phyloP scores from a whole-genome alignment of 2,113 vertebrate genomes.

The Myiozetetes cayanensis region DNA sequence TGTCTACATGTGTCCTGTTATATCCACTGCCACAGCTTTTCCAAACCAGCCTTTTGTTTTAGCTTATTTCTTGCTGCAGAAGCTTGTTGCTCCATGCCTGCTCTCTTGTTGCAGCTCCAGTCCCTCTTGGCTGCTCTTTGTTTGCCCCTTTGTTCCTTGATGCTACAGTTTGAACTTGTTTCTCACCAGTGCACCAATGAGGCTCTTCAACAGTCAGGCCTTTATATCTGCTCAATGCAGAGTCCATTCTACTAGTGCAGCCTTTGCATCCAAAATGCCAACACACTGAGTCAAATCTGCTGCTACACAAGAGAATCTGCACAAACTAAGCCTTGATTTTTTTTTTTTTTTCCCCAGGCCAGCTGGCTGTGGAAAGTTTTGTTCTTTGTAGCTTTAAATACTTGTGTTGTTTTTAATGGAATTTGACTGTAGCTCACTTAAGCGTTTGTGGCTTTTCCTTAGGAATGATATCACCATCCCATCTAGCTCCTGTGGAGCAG shows the following conservation, averaged over 20 bases:
- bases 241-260: neutral
- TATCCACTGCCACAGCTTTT: conserved; percentile 15
- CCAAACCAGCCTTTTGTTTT: conserved; percentile 36
- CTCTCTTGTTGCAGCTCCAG: neutral
- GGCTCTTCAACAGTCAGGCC: neutral
- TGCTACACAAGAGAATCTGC: neutral
- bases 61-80: conserved; percentile 18
- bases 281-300: conserved; percentile 11
- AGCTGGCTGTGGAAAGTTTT: conserved; percentile 29
- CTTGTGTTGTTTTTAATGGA: conserved; percentile 7
- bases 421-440: neutral
- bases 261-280: conserved; percentile 42
- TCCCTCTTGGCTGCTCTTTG: neutral
- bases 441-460: conserved; percentile 20
- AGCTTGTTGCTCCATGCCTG: conserved; percentile 7
- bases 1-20: neutral
- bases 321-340: conserved; percentile 3
- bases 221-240: conserved; percentile 15
- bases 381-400: neutral
- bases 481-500: neutral
- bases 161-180: neutral
- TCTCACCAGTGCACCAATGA: neutral
- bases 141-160: neutral
- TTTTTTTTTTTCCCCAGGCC: neutral
- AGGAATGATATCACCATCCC: neutral